These are phyloP conservation scores for Minunthozetes semirufus DNA, from an alignment of 2,888 invertebrate species.

Conservation along the genomic window DNA sequence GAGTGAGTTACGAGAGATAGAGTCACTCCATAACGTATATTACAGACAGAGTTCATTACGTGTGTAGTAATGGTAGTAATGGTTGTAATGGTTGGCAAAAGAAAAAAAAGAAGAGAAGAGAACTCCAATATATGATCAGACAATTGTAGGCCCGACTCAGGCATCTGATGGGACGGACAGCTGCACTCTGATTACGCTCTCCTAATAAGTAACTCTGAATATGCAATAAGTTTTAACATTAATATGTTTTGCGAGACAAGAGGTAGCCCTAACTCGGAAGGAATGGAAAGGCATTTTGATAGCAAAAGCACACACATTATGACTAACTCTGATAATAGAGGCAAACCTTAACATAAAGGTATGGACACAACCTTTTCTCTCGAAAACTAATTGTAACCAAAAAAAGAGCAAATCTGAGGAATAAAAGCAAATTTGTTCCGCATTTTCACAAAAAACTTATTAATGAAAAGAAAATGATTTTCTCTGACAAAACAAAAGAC, in stretches of 20 bases:
- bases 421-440: slow-evolving; percentile 21
- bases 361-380: not conserved
- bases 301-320: not conserved
- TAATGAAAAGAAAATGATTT: not conserved
- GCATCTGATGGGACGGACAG: slow-evolving; percentile 5
- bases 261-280: slow-evolving; percentile 6
- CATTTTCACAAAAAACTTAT: slow-evolving; percentile 18
- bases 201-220: not conserved
- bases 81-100: not conserved
- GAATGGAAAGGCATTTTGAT: slow-evolving; percentile 25
- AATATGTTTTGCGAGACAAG: not conserved
- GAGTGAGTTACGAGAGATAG: slow-evolving; percentile 18
- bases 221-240: slow-evolving; percentile 11
- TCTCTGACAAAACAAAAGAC: slow-evolving; percentile 2
- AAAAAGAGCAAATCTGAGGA: not conserved
- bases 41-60: not conserved
- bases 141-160: not conserved
- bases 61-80: not conserved
- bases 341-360: not conserved
- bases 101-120: not conserved
- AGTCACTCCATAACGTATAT: not conserved
- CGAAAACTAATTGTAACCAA: not conserved
- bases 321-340: slow-evolving; percentile 11
- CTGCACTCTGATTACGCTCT: slow-evolving; percentile 3
- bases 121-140: not conserved